Conservation (phyloP, 2,797 vertebrate genomes). For the Myotis daubentonii region DNA sequence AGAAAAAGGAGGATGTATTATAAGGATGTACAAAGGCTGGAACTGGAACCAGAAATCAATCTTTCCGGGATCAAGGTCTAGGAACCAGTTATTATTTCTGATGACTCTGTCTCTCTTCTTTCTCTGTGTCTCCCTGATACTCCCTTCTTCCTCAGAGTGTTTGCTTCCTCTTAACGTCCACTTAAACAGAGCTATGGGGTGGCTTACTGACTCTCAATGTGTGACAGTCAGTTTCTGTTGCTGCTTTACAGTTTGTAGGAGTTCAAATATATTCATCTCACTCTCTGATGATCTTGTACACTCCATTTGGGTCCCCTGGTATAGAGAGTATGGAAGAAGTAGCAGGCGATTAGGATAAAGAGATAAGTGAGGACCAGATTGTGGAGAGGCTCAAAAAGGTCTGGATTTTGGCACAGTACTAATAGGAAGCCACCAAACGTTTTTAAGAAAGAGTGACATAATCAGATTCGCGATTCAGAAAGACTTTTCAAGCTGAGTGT, state of each 20-base stretch:
- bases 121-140: background rate
- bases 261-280: background rate
- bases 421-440: background rate
- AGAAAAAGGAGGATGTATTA: background rate
- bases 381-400: background rate
- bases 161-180: slow-evolving; percentile 19
- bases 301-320: background rate
- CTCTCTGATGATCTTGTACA: background rate
- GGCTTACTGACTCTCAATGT: background rate
- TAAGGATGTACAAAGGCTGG: background rate
- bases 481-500: background rate
- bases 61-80: background rate
- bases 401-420: background rate
- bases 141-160: background rate
- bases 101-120: background rate
- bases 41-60: background rate
- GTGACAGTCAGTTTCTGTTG: background rate
- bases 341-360: background rate
- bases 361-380: background rate
- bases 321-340: background rate
- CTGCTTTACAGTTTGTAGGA: slow-evolving; percentile 19
- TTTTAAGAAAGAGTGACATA: background rate
- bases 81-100: background rate
- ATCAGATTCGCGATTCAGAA: slow-evolving; percentile 19
- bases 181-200: background rate